Percentiles rank a stretch among this genome's conserved stretches.
Evolutionary conservation across 2,113 vertebrate genomes (phyloP).

Genomic region (Ceyx melanurus): DNA sequence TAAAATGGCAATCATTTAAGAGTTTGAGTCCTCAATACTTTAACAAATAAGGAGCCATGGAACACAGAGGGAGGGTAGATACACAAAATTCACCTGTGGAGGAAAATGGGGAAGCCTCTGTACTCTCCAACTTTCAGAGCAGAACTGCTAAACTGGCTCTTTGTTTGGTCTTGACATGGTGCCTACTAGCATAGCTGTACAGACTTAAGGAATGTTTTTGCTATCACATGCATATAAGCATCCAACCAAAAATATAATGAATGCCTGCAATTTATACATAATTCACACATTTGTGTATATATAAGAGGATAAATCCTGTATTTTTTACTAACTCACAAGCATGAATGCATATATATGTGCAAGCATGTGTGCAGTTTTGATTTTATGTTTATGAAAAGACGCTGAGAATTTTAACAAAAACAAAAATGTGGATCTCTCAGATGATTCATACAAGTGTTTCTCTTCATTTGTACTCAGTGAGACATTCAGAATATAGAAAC

Average conservation of each 20-base stretch:
- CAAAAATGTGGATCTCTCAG: not conserved
- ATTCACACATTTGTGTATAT: not conserved
- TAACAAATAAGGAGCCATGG: constrained; percentile 5
- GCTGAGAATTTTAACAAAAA: not conserved
- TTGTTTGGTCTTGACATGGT: constrained; percentile 56
- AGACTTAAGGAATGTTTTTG: constrained; percentile 58
- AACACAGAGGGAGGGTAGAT: not conserved
- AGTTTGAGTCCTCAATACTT: not conserved
- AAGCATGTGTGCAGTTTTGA: not conserved
- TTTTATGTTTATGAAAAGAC: constrained; percentile 36
- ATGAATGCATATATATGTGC: not conserved
- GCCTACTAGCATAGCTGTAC: constrained; percentile 15
- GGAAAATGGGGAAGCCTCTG: constrained; percentile 18
- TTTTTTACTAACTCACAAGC: not conserved
- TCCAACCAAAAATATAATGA: constrained; percentile 40
- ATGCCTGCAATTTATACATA: constrained; percentile 1
- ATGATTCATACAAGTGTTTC: not conserved
- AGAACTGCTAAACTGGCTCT: constrained; percentile 46
- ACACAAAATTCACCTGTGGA: constrained; percentile 41
- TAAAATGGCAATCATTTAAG: constrained; percentile 12
- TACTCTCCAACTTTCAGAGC: not conserved
- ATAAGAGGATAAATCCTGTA: not conserved
- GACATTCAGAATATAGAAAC: not conserved
- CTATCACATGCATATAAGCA: constrained; percentile 44
- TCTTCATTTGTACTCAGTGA: not conserved